These are phyloP conservation scores for Tenthredo distinguenda DNA, from an alignment of 2,888 invertebrate species.

Conservation along the genomic window DNA sequence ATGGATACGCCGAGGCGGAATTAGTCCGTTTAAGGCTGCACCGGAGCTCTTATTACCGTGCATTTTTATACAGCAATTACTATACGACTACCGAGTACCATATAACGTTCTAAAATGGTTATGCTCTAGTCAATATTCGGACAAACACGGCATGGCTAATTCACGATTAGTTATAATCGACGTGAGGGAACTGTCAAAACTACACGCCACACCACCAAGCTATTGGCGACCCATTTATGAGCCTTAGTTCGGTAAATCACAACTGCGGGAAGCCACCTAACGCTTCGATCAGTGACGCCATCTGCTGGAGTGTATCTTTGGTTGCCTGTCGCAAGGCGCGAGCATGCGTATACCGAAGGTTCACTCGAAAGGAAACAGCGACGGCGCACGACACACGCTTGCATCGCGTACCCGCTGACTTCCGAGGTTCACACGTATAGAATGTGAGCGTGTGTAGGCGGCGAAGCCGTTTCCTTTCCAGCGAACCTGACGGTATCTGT, in stretches of 20 bases:
- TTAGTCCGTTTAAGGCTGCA: constrained; percentile 12
- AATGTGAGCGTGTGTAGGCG: too few relatives aligned
- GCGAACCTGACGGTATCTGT: background rate
- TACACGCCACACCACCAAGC: background rate
- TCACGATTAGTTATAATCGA: constrained; percentile 13
- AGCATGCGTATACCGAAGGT: background rate
- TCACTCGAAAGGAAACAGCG: too few relatives aligned
- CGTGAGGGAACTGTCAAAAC: constrained; percentile 34
- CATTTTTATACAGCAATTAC: background rate
- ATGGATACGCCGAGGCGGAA: background rate
- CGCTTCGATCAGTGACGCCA: background rate
- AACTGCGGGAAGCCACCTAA: constrained; percentile 11
- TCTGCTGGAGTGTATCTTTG: background rate
- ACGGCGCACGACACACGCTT: too few relatives aligned
- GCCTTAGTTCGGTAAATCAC: background rate
- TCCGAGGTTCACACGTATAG: too few relatives aligned
- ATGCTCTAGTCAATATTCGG: background rate
- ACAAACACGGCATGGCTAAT: background rate
- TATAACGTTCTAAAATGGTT: background rate
- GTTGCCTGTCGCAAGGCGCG: background rate
- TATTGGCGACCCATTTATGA: background rate
- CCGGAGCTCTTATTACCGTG: background rate
- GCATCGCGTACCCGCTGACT: too few relatives aligned
- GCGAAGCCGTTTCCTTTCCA: too few relatives aligned
- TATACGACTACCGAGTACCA: background rate